Conservation (phyloP, 2,797 vertebrate species). For the Hemibagrus guttatus region DNA sequence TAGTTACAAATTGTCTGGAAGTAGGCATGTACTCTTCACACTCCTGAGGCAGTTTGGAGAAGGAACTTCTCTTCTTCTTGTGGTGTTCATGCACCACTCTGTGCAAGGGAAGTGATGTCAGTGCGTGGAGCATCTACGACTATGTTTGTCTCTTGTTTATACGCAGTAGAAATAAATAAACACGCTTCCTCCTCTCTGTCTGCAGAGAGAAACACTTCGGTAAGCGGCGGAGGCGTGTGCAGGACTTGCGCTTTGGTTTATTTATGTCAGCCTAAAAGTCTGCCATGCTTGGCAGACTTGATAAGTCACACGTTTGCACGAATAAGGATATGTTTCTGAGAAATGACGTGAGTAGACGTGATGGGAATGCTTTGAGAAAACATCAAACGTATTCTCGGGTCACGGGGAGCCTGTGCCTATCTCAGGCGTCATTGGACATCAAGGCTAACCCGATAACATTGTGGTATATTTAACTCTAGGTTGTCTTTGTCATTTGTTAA, state of each 20-base stretch:
- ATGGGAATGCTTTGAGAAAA: background rate
- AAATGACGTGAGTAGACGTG: background rate
- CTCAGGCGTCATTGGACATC: no score
- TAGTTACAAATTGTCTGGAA: background rate
- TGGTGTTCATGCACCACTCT: slow-evolving; percentile 15
- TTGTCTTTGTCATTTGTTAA: background rate
- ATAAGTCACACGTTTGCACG: background rate
- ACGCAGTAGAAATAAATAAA: slow-evolving; percentile 61
- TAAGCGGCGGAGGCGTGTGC: background rate
- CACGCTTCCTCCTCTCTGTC: slow-evolving; percentile 61
- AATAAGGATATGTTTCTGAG: background rate
- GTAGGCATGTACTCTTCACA: background rate
- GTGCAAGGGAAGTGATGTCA: slow-evolving; percentile 32
- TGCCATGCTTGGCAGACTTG: background rate
- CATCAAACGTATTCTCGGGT: no score
- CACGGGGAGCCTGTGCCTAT: no score
- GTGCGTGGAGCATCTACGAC: slow-evolving; percentile 41
- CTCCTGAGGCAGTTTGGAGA: background rate
- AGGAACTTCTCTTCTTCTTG: slow-evolving; percentile 12
- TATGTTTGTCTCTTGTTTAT: slow-evolving; percentile 57
- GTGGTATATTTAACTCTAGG: background rate
- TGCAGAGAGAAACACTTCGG: slow-evolving; percentile 53
- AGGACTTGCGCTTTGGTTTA: slow-evolving; percentile 2
- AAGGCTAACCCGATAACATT: no score
- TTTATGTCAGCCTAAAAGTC: background rate